Conservation (phyloP, 2,113 vertebrate genomes). For the Notothenia rossii region DNA sequence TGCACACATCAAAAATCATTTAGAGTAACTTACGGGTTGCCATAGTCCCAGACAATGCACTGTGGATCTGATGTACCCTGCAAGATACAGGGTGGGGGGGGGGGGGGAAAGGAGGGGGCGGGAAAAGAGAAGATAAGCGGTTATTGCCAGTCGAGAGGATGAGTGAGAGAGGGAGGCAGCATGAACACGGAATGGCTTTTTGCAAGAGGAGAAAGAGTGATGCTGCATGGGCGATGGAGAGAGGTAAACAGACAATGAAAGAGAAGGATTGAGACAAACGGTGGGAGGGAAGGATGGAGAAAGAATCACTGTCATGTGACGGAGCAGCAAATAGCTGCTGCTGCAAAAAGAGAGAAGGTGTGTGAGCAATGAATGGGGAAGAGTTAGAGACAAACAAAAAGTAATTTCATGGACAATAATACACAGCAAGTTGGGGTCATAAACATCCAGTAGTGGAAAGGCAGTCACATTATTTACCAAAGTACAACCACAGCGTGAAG, state of each 20-base stretch:
- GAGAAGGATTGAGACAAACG: slow-evolving; percentile 68
- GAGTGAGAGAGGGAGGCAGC: slow-evolving; percentile 50
- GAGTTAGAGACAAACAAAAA: slow-evolving; percentile 30
- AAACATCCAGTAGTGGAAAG: slow-evolving; percentile 33
- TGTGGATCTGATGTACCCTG: slow-evolving; percentile 96
- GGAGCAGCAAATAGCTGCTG: slow-evolving; percentile 51
- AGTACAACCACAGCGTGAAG: slow-evolving; percentile 11
- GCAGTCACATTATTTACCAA: slow-evolving; percentile 17
- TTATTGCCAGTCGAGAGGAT: slow-evolving; percentile 67
- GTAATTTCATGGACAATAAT: slow-evolving; percentile 57
- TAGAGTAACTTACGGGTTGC: slow-evolving; percentile 90
- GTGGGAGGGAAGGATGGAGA: slow-evolving; percentile 49
- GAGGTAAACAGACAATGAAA: slow-evolving; percentile 79
- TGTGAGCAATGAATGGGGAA: slow-evolving; percentile 35
- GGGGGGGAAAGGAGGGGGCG: not conserved
- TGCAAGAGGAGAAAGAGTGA: slow-evolving; percentile 73
- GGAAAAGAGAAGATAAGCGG: slow-evolving; percentile 51
- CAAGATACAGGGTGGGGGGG: slow-evolving; percentile 45
- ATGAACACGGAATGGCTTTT: slow-evolving; percentile 58
- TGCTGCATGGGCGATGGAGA: slow-evolving; percentile 66
- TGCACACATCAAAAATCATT: slow-evolving; percentile 41
- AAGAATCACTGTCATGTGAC: slow-evolving; percentile 61
- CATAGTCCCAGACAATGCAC: slow-evolving; percentile 96
- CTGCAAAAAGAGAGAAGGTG: slow-evolving; percentile 39
- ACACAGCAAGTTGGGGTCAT: slow-evolving; percentile 33